Evolutionary conservation across 92 coral and sea anemone genomes (phyloP).

Genomic region (Umimayanthus chanpuru): DNA sequence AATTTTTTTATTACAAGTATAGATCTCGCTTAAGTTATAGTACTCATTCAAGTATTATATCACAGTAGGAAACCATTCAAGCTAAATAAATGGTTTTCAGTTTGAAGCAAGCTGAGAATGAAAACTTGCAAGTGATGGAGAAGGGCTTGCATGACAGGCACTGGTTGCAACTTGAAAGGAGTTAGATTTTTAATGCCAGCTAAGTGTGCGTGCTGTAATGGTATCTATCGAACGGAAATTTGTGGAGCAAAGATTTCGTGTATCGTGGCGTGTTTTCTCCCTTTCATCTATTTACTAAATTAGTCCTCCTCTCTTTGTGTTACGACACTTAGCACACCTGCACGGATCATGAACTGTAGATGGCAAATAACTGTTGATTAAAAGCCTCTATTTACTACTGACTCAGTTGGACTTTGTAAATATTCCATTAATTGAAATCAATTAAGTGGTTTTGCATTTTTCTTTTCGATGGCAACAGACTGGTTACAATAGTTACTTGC

Average conservation of each 20-base stretch:
- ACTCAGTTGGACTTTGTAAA: slow-evolving; percentile 33
- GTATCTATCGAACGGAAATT: neutral
- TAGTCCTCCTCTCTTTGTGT: slow-evolving; percentile 5
- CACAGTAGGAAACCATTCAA: neutral
- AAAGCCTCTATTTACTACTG: slow-evolving; percentile 24
- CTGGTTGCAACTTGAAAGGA: neutral
- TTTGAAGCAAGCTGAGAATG: neutral
- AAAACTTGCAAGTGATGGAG: neutral
- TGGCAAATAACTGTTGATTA: slow-evolving; percentile 11
- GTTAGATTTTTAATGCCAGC: neutral
- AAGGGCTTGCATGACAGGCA: neutral
- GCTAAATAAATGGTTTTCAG: too few relatives aligned
- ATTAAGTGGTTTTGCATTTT: slow-evolving; percentile 25
- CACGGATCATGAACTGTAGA: slow-evolving; percentile 14
- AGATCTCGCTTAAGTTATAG: neutral
- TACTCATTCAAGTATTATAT: neutral
- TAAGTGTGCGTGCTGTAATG: neutral
- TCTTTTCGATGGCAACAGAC: neutral
- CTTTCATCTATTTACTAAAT: slow-evolving; percentile 6
- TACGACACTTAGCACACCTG: slow-evolving; percentile 13
- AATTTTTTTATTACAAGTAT: neutral
- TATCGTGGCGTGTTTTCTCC: neutral
- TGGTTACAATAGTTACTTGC: neutral
- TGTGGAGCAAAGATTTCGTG: neutral
- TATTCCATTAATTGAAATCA: slow-evolving; percentile 23